Conservation (phyloP, 2,113 vertebrate genomes). For the Campylorhamphus procurvoides region DNA sequence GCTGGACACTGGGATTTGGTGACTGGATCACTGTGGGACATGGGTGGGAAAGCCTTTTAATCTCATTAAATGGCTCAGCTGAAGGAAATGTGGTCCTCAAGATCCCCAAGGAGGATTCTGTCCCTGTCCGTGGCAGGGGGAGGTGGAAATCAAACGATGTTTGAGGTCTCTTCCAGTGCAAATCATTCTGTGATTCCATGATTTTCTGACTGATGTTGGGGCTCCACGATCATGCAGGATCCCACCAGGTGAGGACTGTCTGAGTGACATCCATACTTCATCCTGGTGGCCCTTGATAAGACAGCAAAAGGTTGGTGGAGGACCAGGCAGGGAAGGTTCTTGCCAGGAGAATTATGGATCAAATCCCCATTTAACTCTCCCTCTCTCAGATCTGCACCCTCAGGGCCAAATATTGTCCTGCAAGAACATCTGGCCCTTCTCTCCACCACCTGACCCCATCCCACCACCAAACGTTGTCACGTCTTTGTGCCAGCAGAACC, state of each 20-base stretch:
- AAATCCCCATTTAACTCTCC: too few relatives aligned
- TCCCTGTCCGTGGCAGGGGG: not conserved
- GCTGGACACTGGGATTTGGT: not conserved
- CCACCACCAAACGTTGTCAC: not conserved
- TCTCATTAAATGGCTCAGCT: not conserved
- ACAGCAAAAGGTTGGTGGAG: not conserved
- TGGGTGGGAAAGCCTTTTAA: not conserved
- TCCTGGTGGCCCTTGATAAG: not conserved
- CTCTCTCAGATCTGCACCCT: not conserved
- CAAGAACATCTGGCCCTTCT: not conserved
- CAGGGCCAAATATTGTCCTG: not conserved
- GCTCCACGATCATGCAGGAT: not conserved
- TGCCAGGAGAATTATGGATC: not conserved
- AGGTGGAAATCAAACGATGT: not conserved
- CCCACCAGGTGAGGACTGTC: rapidly evolving
- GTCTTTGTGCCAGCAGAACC: not conserved
- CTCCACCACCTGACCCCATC: not conserved
- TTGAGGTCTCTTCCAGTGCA: not conserved
- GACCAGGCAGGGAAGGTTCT: not conserved
- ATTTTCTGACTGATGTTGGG: not conserved
- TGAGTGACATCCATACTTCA: not conserved
- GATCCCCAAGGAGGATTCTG: not conserved
- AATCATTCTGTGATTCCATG: not conserved
- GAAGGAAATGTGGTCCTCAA: not conserved
- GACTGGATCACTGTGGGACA: not conserved